Percentiles rank a stretch among this genome's conserved stretches.
Evolutionary conservation across 2,888 invertebrate species (phyloP).

Genomic region (Melolontha melolontha): DNA sequence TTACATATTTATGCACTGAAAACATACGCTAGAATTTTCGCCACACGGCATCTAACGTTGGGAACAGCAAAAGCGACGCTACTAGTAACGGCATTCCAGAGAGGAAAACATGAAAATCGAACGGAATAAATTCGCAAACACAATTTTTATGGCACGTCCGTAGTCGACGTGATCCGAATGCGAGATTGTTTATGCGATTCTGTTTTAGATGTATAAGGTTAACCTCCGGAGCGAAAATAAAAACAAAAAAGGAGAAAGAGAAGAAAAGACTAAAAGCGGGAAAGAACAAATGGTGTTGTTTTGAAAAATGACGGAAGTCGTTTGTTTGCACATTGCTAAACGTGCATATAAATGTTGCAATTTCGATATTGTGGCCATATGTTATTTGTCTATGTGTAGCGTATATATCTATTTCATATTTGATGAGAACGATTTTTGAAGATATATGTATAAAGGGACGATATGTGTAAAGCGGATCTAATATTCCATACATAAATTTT

Average conservation of each 20-base stretch:
- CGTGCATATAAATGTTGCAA: neutral
- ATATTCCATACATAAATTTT: too few species aligned
- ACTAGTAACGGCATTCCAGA: neutral
- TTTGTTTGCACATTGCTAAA: constrained; percentile 18
- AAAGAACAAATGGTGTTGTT: constrained; percentile 5
- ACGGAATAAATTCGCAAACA: constrained; percentile 36
- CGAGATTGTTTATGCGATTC: constrained; percentile 23
- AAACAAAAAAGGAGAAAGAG: constrained; percentile 1
- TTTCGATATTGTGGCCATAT: constrained; percentile 12
- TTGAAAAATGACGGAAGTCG: constrained; percentile 25
- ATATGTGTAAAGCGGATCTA: too few species aligned
- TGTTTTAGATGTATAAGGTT: constrained; percentile 5
- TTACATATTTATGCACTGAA: constrained; percentile 26
- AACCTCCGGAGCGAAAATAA: neutral
- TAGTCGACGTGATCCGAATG: constrained; percentile 15
- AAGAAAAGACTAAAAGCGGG: neutral
- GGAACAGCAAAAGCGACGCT: too few species aligned
- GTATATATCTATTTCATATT: too few species aligned
- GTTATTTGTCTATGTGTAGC: neutral
- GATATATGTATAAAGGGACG: too few species aligned
- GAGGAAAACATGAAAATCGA: constrained; percentile 16
- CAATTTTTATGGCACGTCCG: constrained; percentile 28
- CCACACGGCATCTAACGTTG: neutral
- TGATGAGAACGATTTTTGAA: neutral
- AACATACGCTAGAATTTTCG: neutral